Evolutionary conservation across 2,888 invertebrate genomes (phyloP).

Genomic region (Morpho achilles): DNA sequence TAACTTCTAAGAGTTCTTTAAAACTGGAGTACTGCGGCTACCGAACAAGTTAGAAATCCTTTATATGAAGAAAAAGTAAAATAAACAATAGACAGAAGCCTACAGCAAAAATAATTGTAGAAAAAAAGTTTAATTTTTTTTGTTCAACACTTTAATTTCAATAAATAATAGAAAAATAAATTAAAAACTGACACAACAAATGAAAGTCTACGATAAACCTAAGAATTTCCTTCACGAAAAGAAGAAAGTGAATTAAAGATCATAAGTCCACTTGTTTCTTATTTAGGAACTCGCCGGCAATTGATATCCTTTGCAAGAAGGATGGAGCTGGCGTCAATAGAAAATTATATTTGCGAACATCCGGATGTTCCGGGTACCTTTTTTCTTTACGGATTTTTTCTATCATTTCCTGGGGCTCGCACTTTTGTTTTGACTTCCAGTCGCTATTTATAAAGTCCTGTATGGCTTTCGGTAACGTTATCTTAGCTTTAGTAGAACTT

Average conservation of each 20-base stretch:
- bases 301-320: constrained; percentile 86
- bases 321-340: constrained; percentile 90
- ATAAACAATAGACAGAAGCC: too few relatives aligned
- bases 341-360: constrained; percentile 81
- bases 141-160: neutral
- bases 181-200: constrained; percentile 9
- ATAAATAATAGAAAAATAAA: constrained; percentile 12
- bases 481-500: constrained; percentile 56
- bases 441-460: constrained; percentile 77
- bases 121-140: neutral
- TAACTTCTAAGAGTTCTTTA: too few relatives aligned
- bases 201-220: constrained; percentile 4
- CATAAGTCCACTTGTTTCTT: constrained; percentile 62
- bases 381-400: constrained; percentile 84
- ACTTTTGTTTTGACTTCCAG: constrained; percentile 74
- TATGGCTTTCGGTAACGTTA: constrained; percentile 76
- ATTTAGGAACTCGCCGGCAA: constrained; percentile 86
- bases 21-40: too few relatives aligned
- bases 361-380: constrained; percentile 78
- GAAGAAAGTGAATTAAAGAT: constrained; percentile 6
- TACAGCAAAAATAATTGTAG: too few relatives aligned
- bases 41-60: too few relatives aligned
- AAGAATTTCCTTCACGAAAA: constrained; percentile 7
- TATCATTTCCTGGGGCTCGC: constrained; percentile 85
- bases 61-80: too few relatives aligned